Conservation (phyloP, 2,888 invertebrate species). For the Ectemnius continuus region DNA sequence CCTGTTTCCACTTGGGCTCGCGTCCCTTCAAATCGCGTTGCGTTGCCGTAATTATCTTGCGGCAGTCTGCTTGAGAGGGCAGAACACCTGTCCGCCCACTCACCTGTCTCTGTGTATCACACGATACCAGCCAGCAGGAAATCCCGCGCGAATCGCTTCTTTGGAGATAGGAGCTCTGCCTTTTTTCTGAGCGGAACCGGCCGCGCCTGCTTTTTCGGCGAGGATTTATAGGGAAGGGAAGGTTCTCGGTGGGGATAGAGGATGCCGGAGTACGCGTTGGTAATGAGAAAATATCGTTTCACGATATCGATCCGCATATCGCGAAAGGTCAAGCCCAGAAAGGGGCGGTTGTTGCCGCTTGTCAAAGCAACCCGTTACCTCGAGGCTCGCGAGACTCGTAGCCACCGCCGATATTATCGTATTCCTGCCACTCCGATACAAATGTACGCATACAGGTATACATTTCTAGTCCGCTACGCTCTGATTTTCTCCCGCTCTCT, state of each 20-base stretch:
- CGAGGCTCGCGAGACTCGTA: constrained; percentile 23
- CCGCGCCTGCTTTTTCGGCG: constrained; percentile 4
- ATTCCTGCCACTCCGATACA: constrained; percentile 9
- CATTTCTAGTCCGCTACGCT: too few species aligned
- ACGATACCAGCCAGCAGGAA: constrained; percentile 3
- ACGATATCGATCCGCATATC: constrained; percentile 57
- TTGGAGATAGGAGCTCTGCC: neutral
- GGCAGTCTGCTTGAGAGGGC: constrained; percentile 21
- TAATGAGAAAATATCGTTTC: constrained; percentile 64
- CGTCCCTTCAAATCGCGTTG: constrained; percentile 49
- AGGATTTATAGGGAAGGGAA: neutral
- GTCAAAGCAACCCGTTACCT: constrained; percentile 16
- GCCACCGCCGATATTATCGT: constrained; percentile 35
- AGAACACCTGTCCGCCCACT: neutral
- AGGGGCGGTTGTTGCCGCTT: constrained; percentile 48
- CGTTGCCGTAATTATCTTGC: constrained; percentile 49
- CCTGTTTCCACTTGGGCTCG: constrained; percentile 36
- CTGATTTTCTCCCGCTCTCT: too few species aligned
- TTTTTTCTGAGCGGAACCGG: neutral
- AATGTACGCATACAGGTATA: too few species aligned
- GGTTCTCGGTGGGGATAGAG: constrained; percentile 23
- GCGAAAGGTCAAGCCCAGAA: constrained; percentile 59
- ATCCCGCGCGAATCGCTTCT: constrained; percentile 45
- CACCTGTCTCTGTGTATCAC: neutral
- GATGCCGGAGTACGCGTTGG: constrained; percentile 43